phyloP scores from a whole-genome alignment of 2,797 vertebrate species.

The Catamblyrhynchus diadema region DNA sequence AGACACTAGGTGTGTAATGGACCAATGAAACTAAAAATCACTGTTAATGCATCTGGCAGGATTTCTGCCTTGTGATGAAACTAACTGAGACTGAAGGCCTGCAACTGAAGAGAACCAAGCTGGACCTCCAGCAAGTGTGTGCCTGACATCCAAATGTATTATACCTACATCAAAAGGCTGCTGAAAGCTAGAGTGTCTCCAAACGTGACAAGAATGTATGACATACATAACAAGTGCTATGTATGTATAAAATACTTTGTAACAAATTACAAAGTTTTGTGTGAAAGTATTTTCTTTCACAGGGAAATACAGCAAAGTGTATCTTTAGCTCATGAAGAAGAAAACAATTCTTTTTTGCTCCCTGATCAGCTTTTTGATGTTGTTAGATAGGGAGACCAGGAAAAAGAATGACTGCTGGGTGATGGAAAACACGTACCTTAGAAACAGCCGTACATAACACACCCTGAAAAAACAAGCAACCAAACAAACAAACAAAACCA shows the following conservation, averaged over 20 bases:
- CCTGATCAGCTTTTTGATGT: neutral
- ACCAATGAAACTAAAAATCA: neutral
- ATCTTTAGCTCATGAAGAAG: neutral
- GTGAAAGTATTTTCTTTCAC: neutral
- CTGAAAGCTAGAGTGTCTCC: neutral
- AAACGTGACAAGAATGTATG: neutral
- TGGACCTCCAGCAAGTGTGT: neutral
- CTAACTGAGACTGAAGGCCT: neutral
- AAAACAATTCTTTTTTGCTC: neutral
- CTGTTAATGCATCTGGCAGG: neutral
- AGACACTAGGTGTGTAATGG: neutral
- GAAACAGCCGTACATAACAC: neutral
- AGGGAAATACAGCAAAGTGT: neutral
- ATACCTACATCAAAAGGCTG: neutral
- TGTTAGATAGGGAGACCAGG: neutral
- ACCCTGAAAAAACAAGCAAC: neutral
- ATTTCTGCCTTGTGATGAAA: neutral
- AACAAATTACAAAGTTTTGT: neutral
- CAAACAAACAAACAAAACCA: neutral
- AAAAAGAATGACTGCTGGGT: neutral
- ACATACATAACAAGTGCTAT: neutral
- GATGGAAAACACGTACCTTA: neutral
- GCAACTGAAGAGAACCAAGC: neutral
- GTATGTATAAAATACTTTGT: neutral
- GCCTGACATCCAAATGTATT: neutral